Conservation (phyloP, 2,888 invertebrate species). For the Athalia cordata region DNA sequence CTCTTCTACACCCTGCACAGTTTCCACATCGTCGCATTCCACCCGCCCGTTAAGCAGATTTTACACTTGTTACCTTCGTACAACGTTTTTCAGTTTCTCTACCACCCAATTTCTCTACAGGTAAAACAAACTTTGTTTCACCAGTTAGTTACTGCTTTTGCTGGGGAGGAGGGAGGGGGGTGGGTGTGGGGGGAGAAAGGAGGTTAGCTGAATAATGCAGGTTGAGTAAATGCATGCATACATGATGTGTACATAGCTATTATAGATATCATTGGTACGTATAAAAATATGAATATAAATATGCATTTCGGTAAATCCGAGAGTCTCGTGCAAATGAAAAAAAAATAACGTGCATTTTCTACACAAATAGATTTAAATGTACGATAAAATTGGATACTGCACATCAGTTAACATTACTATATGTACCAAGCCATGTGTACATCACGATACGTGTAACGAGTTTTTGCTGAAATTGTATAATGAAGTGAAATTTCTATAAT, state of each 20-base stretch:
- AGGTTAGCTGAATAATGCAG: not conserved
- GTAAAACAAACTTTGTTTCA: slow-evolving; percentile 43
- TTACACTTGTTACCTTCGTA: slow-evolving; percentile 45
- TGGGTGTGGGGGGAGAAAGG: not conserved
- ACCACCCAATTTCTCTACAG: slow-evolving; percentile 39
- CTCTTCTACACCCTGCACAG: not conserved
- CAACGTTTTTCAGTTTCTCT: slow-evolving; percentile 44
- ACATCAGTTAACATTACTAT: not conserved
- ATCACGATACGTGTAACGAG: too few species aligned
- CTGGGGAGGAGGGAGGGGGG: not conserved
- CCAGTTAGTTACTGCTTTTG: slow-evolving; percentile 35
- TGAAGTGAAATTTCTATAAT: too few species aligned
- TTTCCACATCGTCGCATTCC: slow-evolving; percentile 43
- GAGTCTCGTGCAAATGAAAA: not conserved
- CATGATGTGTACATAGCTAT: not conserved
- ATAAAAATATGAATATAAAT: too few species aligned
- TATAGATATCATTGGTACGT: too few species aligned
- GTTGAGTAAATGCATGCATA: not conserved
- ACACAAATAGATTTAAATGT: not conserved
- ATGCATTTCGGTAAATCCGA: not conserved
- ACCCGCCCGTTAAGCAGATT: slow-evolving; percentile 45
- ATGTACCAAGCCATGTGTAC: too few species aligned
- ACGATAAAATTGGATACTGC: not conserved
- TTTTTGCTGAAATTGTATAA: too few species aligned
- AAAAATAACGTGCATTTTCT: not conserved